Evolutionary conservation across 2,113 vertebrate genomes (phyloP).

Genomic region (Tachuris rubrigastra): DNA sequence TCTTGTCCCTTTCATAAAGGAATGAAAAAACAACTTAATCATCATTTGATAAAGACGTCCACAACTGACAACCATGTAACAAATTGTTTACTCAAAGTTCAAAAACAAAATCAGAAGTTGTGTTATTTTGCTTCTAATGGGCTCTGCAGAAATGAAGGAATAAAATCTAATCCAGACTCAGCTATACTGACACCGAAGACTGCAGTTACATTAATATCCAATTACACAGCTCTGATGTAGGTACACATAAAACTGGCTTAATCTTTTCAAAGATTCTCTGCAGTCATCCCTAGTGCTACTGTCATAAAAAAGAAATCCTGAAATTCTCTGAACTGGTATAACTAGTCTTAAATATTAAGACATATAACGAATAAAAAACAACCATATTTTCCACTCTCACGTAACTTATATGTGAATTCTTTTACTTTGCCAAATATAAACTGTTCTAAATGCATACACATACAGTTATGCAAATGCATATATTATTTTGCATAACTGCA

Average conservation of each 20-base stretch:
- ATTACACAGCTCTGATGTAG: not conserved
- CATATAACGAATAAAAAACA: not conserved
- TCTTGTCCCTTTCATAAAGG: not conserved
- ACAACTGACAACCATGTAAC: not conserved
- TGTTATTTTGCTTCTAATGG: not conserved
- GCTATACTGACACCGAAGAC: not conserved
- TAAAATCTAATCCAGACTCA: not conserved
- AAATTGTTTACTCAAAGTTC: not conserved
- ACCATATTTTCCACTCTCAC: not conserved
- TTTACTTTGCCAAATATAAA: not conserved
- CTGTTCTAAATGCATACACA: not conserved
- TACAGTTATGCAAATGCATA: not conserved
- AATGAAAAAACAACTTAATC: not conserved
- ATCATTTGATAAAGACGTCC: not conserved
- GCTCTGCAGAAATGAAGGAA: not conserved
- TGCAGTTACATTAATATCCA: not conserved
- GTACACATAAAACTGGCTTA: not conserved
- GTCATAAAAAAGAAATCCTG: not conserved
- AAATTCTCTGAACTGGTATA: not conserved
- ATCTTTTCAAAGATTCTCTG: not conserved
- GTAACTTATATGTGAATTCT: not conserved
- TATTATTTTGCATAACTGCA: not conserved
- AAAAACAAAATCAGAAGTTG: not conserved
- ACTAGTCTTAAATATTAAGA: not conserved
- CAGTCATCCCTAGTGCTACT: not conserved